These are phyloP conservation scores for Cochlearius cochlearius DNA, from an alignment of 2,113 vertebrate species.

Conservation along the genomic window DNA sequence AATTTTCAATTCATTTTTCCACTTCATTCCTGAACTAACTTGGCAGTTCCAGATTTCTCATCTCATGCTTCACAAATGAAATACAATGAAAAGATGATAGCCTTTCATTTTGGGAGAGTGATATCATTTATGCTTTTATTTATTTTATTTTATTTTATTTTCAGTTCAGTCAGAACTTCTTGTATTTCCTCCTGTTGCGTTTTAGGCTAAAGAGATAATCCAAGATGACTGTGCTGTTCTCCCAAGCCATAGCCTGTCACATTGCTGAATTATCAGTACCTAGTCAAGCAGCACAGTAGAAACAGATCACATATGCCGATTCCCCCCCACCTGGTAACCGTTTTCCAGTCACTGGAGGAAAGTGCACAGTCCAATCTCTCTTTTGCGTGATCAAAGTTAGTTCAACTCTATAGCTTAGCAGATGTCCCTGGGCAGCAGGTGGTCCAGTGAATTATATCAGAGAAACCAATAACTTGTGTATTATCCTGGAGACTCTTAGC, in stretches of 20 bases:
- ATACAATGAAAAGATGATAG: conserved; percentile 18
- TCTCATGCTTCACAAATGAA: conserved; percentile 47
- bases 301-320: conserved; percentile 60
- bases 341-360: conserved; percentile 50
- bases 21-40: not conserved
- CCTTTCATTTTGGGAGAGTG: not conserved
- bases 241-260: conserved; percentile 58
- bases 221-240: conserved; percentile 50
- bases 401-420: conserved; percentile 51
- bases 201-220: conserved; percentile 47
- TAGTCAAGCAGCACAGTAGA: conserved; percentile 65
- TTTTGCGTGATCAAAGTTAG: conserved; percentile 51
- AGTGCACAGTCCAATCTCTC: conserved; percentile 17
- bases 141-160: conserved; percentile 48
- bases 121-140: conserved; percentile 4
- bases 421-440: conserved; percentile 58
- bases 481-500: not conserved
- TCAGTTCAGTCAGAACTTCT: not conserved
- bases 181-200: conserved; percentile 21
- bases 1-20: conserved; percentile 29
- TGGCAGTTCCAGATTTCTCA: conserved; percentile 19
- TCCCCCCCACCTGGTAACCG: conserved; percentile 16
- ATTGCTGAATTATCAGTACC: conserved; percentile 59
- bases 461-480: conserved; percentile 39
- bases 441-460: conserved; percentile 33